Conservation (phyloP, 2,888 invertebrate genomes). For the Clepsis dumicolana region DNA sequence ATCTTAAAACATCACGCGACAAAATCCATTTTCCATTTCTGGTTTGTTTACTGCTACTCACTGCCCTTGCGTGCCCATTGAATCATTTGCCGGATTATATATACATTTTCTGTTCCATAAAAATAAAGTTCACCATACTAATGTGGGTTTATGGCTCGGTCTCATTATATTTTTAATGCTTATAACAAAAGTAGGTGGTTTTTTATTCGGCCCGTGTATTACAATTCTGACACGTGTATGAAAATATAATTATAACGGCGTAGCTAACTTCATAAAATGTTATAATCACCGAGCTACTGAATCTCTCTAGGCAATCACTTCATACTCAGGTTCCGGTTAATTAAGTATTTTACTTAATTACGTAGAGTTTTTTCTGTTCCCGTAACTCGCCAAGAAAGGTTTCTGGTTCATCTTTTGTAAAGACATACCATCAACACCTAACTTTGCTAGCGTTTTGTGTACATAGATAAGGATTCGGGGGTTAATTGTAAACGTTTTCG, state of each 20-base stretch:
- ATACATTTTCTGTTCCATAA: slow-evolving; percentile 66
- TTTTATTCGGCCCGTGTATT: slow-evolving; percentile 51
- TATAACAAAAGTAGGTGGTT: slow-evolving; percentile 64
- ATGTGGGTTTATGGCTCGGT: slow-evolving; percentile 70
- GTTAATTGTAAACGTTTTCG: no score
- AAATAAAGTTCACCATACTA: slow-evolving; percentile 69
- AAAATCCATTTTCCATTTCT: not conserved
- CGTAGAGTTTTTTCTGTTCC: no score
- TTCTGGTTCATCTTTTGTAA: no score
- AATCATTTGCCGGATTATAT: slow-evolving; percentile 72
- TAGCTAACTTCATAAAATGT: not conserved
- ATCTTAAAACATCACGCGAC: not conserved
- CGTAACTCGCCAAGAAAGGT: no score
- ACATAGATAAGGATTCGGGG: no score
- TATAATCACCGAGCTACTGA: not conserved
- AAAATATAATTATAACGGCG: not conserved
- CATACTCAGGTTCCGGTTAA: not conserved
- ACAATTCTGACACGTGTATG: slow-evolving; percentile 24
- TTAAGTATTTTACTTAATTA: not conserved
- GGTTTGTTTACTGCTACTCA: slow-evolving; percentile 44
- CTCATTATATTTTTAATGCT: slow-evolving; percentile 70
- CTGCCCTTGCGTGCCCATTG: slow-evolving; percentile 70
- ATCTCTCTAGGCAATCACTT: not conserved
- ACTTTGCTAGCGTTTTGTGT: no score
- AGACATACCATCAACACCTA: no score